These are phyloP conservation scores for Drosophila mayri DNA, from an alignment of 1,140 invertebrate species.

Conservation along the genomic window DNA sequence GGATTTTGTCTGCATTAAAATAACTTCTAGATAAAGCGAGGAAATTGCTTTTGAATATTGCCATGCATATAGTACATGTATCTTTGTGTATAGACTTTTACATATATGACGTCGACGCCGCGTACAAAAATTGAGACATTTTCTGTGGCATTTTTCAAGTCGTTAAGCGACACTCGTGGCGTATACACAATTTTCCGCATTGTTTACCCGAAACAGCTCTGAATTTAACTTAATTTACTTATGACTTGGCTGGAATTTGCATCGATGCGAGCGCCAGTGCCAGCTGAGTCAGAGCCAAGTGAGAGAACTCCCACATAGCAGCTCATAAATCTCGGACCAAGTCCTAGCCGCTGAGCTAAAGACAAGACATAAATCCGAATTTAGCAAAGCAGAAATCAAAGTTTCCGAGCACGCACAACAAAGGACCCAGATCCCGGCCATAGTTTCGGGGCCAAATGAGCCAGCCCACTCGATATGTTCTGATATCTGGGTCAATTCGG, in stretches of 20 bases:
- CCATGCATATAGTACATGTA: slow-evolving; percentile 24
- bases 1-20: slow-evolving; percentile 65
- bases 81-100: slow-evolving; percentile 16
- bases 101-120: slow-evolving; percentile 33
- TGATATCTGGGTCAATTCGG: slow-evolving; percentile 42
- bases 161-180: slow-evolving; percentile 28
- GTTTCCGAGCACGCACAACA: slow-evolving; percentile 59
- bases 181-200: slow-evolving; percentile 43
- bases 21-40: slow-evolving; percentile 68
- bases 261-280: slow-evolving; percentile 5
- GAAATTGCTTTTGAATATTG: slow-evolving; percentile 64
- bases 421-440: slow-evolving; percentile 1
- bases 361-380: slow-evolving; percentile 54
- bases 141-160: slow-evolving; percentile 36
- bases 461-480: slow-evolving; percentile 29
- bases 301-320: slow-evolving; percentile 38
- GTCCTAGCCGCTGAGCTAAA: slow-evolving; percentile 16
- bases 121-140: slow-evolving; percentile 54
- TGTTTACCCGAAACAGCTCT: slow-evolving; percentile 22
- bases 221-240: slow-evolving; percentile 29
- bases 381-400: slow-evolving; percentile 48
- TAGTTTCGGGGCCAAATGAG: slow-evolving; percentile 32
- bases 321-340: slow-evolving; percentile 40
- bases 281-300: slow-evolving; percentile 36
- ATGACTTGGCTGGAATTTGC: not conserved